Evolutionary conservation across 2,888 invertebrate species (phyloP).

Genomic region (Cordilura impudica): DNA sequence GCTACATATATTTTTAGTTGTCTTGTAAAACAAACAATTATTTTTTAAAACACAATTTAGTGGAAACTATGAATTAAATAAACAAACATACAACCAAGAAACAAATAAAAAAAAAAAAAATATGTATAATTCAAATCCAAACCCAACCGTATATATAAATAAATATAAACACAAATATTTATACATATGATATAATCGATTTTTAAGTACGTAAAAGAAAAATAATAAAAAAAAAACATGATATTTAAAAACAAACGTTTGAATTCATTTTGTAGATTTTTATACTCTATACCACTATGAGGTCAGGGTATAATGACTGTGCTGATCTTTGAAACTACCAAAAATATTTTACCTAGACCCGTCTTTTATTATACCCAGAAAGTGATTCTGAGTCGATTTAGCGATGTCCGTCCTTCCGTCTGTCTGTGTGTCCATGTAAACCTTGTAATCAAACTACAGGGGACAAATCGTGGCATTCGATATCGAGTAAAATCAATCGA

Average conservation of each 20-base stretch:
- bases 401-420: too few species aligned
- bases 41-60: slow-evolving; percentile 40
- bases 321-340: too few species aligned
- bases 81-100: not conserved
- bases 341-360: too few species aligned
- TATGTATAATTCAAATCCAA: slow-evolving; percentile 33
- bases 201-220: slow-evolving; percentile 39
- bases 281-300: too few species aligned
- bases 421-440: too few species aligned
- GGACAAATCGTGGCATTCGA: too few species aligned
- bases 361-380: too few species aligned
- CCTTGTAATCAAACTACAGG: too few species aligned
- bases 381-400: too few species aligned
- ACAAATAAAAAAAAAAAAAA: slow-evolving; percentile 2
- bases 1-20: slow-evolving; percentile 2
- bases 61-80: slow-evolving; percentile 38
- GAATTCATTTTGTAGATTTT: not conserved
- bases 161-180: slow-evolving; percentile 34
- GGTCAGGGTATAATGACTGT: too few species aligned
- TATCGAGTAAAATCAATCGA: too few species aligned
- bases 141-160: slow-evolving; percentile 29
- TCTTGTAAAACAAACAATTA: slow-evolving; percentile 35
- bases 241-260: slow-evolving; percentile 21
- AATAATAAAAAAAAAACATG: slow-evolving; percentile 31
- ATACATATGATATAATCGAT: slow-evolving; percentile 53